Evolutionary conservation across 2,113 vertebrate species (phyloP).

Genomic region (Myrmophylax atrothorax): DNA sequence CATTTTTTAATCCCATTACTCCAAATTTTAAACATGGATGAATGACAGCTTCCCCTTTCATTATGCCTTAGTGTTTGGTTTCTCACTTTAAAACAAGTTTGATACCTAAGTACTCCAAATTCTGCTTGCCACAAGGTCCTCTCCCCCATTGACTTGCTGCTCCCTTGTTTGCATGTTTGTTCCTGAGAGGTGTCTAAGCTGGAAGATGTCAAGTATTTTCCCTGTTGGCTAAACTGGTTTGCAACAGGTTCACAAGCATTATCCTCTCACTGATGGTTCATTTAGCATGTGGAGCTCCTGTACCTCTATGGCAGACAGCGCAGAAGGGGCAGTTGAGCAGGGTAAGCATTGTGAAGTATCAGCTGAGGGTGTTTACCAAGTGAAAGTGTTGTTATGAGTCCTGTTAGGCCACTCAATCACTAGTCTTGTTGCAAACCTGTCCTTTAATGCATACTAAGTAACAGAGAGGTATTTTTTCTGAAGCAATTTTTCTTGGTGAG

Average conservation of each 20-base stretch:
- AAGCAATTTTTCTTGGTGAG: background rate
- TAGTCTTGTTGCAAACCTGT: background rate
- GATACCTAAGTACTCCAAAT: background rate
- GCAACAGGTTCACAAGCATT: background rate
- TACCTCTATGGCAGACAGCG: background rate
- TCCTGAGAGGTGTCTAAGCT: background rate
- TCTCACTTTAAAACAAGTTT: background rate
- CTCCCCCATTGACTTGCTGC: background rate
- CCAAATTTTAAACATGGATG: background rate
- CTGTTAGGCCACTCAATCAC: background rate
- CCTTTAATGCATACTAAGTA: background rate
- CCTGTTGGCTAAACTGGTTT: background rate
- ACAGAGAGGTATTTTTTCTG: background rate
- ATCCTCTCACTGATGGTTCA: background rate
- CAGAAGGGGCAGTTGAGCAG: background rate
- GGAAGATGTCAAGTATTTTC: background rate
- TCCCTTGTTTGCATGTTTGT: background rate
- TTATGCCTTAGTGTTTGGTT: background rate
- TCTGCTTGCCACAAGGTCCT: background rate
- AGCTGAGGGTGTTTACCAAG: background rate
- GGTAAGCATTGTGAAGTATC: background rate
- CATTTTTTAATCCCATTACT: background rate
- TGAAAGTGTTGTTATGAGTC: background rate
- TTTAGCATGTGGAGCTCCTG: background rate
- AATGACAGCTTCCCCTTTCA: background rate